These are phyloP conservation scores for Ichneumoninae sp. DNA, from an alignment of 2,888 invertebrate genomes.

Conservation along the genomic window DNA sequence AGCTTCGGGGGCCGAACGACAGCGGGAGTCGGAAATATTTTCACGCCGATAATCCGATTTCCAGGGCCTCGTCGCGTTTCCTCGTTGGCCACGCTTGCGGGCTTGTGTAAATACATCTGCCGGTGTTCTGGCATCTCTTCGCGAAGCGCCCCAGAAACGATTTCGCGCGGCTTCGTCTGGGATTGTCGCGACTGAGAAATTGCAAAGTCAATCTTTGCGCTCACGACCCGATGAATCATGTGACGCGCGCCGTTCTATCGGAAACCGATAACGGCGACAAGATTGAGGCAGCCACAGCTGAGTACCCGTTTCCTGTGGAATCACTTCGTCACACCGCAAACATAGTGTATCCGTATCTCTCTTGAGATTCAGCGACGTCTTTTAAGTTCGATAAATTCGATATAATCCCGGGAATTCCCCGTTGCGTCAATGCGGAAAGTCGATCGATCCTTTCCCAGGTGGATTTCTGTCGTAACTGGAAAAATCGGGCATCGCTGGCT, in stretches of 20 bases:
- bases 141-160: not conserved
- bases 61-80: constrained; percentile 4
- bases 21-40: not conserved
- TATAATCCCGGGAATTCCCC: not conserved
- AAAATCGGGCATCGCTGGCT: not conserved
- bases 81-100: not conserved
- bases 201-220: constrained; percentile 4
- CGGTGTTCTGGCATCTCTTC: constrained; percentile 18
- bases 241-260: constrained; percentile 20
- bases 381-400: not conserved
- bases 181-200: constrained; percentile 9
- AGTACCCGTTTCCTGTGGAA: constrained; percentile 34
- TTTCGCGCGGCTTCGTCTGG: not conserved
- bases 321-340: constrained; percentile 10
- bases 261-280: constrained; percentile 39
- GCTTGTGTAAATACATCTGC: constrained; percentile 34
- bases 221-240: not conserved
- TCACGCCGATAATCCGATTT: constrained; percentile 11
- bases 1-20: constrained; percentile 6
- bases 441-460: not conserved
- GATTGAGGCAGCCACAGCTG: constrained; percentile 22
- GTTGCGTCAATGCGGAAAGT: not conserved
- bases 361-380: not conserved
- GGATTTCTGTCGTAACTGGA: not conserved
- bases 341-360: constrained; percentile 18